Base-by-base conservation (phyloP, 2,888 invertebrate genomes). In the Hermaeophaga mercurialis region DNA sequence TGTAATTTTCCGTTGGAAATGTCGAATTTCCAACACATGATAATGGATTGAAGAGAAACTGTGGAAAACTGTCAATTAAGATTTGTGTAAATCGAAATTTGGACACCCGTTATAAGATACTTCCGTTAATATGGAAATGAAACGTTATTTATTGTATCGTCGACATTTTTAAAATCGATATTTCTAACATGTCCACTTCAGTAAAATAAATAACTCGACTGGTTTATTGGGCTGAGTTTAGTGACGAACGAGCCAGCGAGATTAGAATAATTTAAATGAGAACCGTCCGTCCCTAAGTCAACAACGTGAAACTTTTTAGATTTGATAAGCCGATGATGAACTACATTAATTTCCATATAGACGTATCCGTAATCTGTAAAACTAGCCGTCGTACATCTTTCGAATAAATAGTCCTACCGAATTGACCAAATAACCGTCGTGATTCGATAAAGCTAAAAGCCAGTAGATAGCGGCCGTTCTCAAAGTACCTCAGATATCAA, bases 361-460 rank as follows among this genome's bases (percentile, higher is more conserved):
- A 41, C 18, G 41, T 41, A 50, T 31, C 22, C 38, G 14, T 48
- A 48, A 52, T 52, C 52, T 52, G n/a, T 31, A 44, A n/a, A 43
- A 52, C 26, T 52, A 52, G 33, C 50, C 50, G 50, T 41, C 50
- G 33, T 41, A 41, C 43, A 34, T 44, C 52, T 44, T 33, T n/a
- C 24, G 17, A 52, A 34, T 22, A 31, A 41, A 41, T 50, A 50
- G 41, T 19, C 17, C 44, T 33, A 52, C 33, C 9, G 52, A 52
- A 52, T 34, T 43, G 43, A 52, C 52, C 43, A 8, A 52, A 52
- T 43, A 52, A 44, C 47, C 43, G 34, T 31, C 43, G 22, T 22
- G 22, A 52, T 43, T 52, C 34, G 52, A 52, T 52, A 52, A 52
- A 14, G 12, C 52, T 52, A 52, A 52, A 52, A 52, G 52, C 52